Conservation (phyloP, 2,113 vertebrate species). For the Chamaea fasciata region DNA sequence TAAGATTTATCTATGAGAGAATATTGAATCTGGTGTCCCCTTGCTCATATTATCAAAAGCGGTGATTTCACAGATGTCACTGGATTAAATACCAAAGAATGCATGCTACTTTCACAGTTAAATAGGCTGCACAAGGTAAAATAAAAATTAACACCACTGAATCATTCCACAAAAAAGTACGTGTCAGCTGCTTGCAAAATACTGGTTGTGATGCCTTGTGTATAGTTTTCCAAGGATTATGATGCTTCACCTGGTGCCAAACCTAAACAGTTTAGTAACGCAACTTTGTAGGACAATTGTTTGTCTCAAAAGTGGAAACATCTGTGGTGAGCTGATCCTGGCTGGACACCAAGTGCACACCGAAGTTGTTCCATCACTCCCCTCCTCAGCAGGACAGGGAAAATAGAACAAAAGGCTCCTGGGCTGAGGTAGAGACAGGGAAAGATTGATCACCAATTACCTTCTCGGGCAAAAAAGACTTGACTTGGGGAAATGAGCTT, state of each 20-base stretch:
- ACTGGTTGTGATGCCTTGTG: neutral
- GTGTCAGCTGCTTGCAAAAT: neutral
- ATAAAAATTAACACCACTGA: neutral
- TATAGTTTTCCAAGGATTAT: neutral
- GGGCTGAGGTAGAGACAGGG: neutral
- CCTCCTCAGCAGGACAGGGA: neutral
- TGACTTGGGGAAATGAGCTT: neutral
- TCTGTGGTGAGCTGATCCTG: neutral
- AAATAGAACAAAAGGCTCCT: neutral
- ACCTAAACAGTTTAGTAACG: neutral
- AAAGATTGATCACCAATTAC: neutral
- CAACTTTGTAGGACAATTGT: neutral
- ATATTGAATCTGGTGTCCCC: neutral
- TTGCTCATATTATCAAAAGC: neutral
- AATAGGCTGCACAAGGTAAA: neutral
- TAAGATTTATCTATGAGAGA: neutral
- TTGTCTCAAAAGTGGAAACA: neutral
- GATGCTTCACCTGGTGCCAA: neutral
- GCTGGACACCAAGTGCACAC: neutral
- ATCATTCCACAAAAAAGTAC: neutral
- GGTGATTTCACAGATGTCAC: neutral
- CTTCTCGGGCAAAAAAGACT: neutral
- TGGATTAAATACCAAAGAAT: neutral
- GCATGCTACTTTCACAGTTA: neutral
- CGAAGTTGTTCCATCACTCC: neutral